Percentiles rank a stretch among this genome's conserved stretches.
Conservation (phyloP, 2,113 vertebrate genomes). For the Tenrec ecaudatus region DNA sequence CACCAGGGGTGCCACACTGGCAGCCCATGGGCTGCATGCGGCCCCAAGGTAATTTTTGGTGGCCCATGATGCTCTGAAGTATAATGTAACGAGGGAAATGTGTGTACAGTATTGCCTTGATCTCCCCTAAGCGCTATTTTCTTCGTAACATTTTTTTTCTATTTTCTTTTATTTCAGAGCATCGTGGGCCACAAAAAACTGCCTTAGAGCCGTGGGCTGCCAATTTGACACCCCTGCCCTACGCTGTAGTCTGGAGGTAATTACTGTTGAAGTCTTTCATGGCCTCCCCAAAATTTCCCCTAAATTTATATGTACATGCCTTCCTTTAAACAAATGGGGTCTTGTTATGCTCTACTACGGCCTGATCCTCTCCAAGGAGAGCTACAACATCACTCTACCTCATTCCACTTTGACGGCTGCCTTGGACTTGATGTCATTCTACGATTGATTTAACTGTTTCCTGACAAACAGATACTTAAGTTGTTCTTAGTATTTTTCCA, state of each 20-base stretch:
- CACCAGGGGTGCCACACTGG: no score
- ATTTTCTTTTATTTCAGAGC: no score
- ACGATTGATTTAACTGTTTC: neutral
- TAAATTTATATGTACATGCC: neutral
- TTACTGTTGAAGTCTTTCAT: neutral
- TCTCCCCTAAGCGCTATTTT: no score
- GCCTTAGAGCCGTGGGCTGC: no score
- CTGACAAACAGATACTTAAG: neutral
- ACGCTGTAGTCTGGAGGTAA: neutral
- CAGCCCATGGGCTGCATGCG: no score
- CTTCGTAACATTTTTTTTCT: no score
- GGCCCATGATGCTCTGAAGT: no score
- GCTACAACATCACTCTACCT: neutral
- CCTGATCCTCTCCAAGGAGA: neutral
- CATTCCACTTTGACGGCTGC: neutral
- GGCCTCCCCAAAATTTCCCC: neutral
- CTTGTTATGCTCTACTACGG: neutral
- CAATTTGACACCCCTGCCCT: no score
- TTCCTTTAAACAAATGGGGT: constrained; percentile 6
- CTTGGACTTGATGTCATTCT: neutral
- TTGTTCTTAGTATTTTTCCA: neutral
- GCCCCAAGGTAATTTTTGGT: no score
- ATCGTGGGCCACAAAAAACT: no score
- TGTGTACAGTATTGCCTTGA: no score
- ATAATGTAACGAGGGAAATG: no score